phyloP scores from a whole-genome alignment of 2,888 invertebrate species.

The Drosophila falleni region DNA sequence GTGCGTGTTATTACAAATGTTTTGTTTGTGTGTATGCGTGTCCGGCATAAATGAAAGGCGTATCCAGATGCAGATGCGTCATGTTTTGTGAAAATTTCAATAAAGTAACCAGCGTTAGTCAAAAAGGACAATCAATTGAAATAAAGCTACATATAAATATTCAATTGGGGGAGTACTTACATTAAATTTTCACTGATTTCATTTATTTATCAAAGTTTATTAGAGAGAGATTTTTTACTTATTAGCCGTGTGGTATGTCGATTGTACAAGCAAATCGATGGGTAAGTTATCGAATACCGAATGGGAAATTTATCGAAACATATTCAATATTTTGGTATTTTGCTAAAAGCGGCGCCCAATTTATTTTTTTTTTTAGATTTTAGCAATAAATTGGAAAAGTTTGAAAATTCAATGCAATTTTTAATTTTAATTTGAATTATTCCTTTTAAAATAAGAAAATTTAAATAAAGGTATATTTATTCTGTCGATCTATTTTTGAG shows the following conservation, averaged over 20 bases:
- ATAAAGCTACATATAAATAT: constrained; percentile 53
- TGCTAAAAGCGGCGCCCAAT: too few relatives aligned
- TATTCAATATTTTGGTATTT: too few relatives aligned
- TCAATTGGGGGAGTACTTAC: constrained; percentile 51
- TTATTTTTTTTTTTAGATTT: too few relatives aligned
- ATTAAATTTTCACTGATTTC: constrained; percentile 56
- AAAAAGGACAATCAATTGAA: not conserved
- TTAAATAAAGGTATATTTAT: too few relatives aligned
- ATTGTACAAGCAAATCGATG: constrained; percentile 49
- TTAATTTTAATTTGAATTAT: too few relatives aligned
- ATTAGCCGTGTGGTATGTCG: constrained; percentile 43
- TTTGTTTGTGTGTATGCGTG: constrained; percentile 55
- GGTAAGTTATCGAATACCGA: not conserved
- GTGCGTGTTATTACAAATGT: constrained; percentile 45
- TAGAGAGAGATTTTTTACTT: constrained; percentile 31
- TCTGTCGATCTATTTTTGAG: too few relatives aligned
- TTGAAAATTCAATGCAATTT: too few relatives aligned
- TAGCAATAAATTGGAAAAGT: too few relatives aligned
- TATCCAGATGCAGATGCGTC: constrained; percentile 78
- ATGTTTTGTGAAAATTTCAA: constrained; percentile 73
- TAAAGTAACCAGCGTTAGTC: constrained; percentile 59
- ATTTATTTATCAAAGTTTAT: constrained; percentile 53
- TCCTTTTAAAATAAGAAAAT: too few relatives aligned
- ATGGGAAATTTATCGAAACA: constrained; percentile 18
- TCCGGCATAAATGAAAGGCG: constrained; percentile 71